phyloP scores from a whole-genome alignment of 2,888 invertebrate species.

The Cremastinae sp. region DNA sequence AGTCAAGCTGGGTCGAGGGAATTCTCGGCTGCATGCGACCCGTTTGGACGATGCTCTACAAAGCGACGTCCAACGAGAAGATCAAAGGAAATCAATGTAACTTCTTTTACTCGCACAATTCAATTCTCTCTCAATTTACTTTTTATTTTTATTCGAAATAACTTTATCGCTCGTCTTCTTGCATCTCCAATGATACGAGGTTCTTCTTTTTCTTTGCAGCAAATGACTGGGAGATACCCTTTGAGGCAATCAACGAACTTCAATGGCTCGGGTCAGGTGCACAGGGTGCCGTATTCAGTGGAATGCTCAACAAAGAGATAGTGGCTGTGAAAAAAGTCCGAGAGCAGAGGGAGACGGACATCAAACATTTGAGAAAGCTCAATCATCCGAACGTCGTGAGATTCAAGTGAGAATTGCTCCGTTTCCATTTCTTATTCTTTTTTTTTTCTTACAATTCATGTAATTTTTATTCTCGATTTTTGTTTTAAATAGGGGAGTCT shows the following conservation, averaged over 20 bases:
- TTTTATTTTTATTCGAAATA: background rate
- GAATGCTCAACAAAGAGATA: constrained; percentile 89
- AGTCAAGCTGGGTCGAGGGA: constrained; percentile 90
- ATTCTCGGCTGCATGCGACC: constrained; percentile 94
- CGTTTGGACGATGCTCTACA: constrained; percentile 92
- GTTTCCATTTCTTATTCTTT: constrained; percentile 1
- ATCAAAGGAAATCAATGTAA: constrained; percentile 85
- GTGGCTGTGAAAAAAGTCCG: constrained; percentile 98
- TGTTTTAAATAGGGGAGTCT: constrained; percentile 89
- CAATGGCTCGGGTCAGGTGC: constrained; percentile 97
- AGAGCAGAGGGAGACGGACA: constrained; percentile 95
- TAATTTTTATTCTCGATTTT: constrained; percentile 4
- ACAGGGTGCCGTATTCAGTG: constrained; percentile 97
- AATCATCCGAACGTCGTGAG: constrained; percentile 97
- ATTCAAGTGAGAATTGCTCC: constrained; percentile 83
- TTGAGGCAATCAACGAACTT: constrained; percentile 93
- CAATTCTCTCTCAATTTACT: background rate
- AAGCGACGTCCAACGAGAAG: constrained; percentile 86
- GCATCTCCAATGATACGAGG: no score
- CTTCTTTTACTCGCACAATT: constrained; percentile 28
- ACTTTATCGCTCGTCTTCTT: no score
- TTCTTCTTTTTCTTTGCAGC: constrained; percentile 68
- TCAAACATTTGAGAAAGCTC: constrained; percentile 93
- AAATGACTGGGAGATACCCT: constrained; percentile 97
- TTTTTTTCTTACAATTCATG: background rate